phyloP scores from a whole-genome alignment of 2,797 vertebrate species.

The Chaunax sp. region DNA sequence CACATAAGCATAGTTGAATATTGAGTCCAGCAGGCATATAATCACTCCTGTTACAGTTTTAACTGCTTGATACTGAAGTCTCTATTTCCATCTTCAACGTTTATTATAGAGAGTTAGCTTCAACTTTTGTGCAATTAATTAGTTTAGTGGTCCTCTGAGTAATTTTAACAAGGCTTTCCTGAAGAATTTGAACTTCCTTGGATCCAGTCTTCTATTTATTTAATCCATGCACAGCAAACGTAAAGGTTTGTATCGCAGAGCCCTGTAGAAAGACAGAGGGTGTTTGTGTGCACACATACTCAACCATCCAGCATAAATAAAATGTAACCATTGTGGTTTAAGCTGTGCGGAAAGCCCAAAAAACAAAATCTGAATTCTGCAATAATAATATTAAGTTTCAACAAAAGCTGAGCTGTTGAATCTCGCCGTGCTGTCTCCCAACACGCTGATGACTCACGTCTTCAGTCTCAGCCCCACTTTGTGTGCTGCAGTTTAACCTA shows the following conservation, averaged over 20 bases:
- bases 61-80: constrained; percentile 50
- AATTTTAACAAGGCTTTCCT: constrained; percentile 41
- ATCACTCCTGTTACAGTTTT: constrained; percentile 45
- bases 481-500: constrained; percentile 67
- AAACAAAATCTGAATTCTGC: constrained; percentile 38
- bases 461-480: constrained; percentile 50
- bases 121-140: constrained; percentile 55
- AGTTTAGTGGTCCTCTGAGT: constrained; percentile 43
- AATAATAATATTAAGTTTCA: constrained; percentile 55
- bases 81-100: constrained; percentile 51
- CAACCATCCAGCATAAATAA: constrained; percentile 50
- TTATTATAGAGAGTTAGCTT: constrained; percentile 57
- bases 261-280: constrained; percentile 56
- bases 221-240: constrained; percentile 57
- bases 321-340: constrained; percentile 45
- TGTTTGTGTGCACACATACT: constrained; percentile 41
- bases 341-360: constrained; percentile 33
- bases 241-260: constrained; percentile 61
- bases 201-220: constrained; percentile 41
- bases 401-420: constrained; percentile 44
- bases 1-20: constrained; percentile 31
- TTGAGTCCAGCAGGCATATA: constrained; percentile 64
- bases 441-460: constrained; percentile 60
- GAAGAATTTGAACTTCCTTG: constrained; percentile 37
- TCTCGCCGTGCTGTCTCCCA: constrained; percentile 42